Percentiles rank a stretch among this genome's conserved stretches.
Conservation (phyloP, 1,140 invertebrate genomes). For the Arctopsyche grandis region DNA sequence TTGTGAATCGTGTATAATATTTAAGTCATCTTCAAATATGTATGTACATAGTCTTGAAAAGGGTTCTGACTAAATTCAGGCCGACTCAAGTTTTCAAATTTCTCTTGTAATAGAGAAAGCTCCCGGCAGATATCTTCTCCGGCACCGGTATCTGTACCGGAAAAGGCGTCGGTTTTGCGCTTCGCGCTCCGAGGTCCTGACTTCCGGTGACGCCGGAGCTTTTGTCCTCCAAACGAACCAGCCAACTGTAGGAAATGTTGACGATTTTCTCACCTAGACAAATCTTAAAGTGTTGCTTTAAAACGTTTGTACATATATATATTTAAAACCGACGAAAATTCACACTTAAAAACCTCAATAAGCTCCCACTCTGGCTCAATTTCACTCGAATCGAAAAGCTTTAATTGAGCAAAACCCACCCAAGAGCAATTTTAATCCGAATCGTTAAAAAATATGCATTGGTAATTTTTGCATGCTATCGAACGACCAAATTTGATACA, state of each 20-base stretch:
- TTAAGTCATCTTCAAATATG: too few relatives aligned
- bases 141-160: background rate
- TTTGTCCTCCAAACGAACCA: background rate
- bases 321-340: too few relatives aligned
- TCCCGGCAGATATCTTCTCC: background rate
- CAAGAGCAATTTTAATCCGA: background rate
- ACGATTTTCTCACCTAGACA: too few relatives aligned
- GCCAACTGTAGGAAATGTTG: too few relatives aligned
- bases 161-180: constrained; percentile 9
- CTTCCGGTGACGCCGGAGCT: background rate
- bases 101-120: background rate
- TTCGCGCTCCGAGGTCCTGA: constrained; percentile 4
- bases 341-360: constrained; percentile 5
- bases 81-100: background rate
- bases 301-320: too few relatives aligned
- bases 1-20: too few relatives aligned
- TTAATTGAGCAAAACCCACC: background rate
- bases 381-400: constrained; percentile 1
- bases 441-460: background rate
- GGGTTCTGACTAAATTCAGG: too few relatives aligned
- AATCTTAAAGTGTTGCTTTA: too few relatives aligned
- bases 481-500: too few relatives aligned
- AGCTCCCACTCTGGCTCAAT: background rate
- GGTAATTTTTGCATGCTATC: too few relatives aligned
- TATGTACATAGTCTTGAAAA: too few relatives aligned